These are phyloP conservation scores for Yasuhikotakia modesta DNA, from an alignment of 2,797 vertebrate genomes.

Conservation along the genomic window DNA sequence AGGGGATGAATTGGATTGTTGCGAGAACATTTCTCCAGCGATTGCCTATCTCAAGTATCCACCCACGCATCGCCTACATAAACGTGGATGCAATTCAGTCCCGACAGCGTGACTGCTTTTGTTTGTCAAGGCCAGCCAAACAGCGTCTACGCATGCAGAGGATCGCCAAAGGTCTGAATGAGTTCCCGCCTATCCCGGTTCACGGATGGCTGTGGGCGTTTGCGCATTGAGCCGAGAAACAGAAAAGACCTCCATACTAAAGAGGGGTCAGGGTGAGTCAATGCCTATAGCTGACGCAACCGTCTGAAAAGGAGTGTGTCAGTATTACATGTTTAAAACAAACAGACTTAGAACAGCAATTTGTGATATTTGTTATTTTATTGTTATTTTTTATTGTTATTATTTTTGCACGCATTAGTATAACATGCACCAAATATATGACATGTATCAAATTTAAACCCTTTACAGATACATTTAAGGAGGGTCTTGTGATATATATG, in stretches of 20 bases:
- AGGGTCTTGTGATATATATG: too few species aligned
- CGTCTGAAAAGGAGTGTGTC: neutral
- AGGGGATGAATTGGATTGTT: constrained; percentile 24
- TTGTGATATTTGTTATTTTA: neutral
- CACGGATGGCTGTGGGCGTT: constrained; percentile 41
- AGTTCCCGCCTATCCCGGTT: neutral
- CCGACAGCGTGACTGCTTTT: constrained; percentile 56
- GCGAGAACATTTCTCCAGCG: constrained; percentile 45
- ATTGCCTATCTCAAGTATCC: constrained; percentile 59
- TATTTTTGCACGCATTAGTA: too few species aligned
- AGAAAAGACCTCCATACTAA: constrained; percentile 10
- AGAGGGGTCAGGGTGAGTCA: neutral
- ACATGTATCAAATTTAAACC: too few species aligned
- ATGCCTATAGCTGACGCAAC: constrained; percentile 13
- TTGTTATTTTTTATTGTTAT: too few species aligned
- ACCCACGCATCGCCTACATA: constrained; percentile 56
- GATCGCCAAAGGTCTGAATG: constrained; percentile 18
- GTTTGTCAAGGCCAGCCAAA: constrained; percentile 67
- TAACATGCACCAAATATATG: too few species aligned
- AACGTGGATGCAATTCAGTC: constrained; percentile 9
- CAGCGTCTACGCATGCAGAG: constrained; percentile 40
- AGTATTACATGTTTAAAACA: neutral
- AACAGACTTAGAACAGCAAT: neutral
- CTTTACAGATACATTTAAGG: too few species aligned
- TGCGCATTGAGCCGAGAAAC: constrained; percentile 27